Conservation (phyloP, 2,797 vertebrate genomes). For the Clarias pachynema region DNA sequence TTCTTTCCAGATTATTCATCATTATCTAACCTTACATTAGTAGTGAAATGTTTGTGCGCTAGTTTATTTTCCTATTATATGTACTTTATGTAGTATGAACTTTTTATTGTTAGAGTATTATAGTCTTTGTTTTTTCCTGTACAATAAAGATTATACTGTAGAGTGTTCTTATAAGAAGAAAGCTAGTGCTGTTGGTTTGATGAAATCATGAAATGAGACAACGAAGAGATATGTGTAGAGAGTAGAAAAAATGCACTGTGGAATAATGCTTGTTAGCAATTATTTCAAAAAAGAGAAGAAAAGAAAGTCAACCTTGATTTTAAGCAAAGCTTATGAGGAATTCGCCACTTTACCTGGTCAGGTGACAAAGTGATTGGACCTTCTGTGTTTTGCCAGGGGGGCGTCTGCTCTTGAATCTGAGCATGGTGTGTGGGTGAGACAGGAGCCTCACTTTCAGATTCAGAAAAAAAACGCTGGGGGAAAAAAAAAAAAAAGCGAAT, state of each 20-base stretch:
- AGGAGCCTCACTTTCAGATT: slow-evolving; percentile 54
- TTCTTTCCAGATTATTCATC: neutral
- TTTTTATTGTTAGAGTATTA: neutral
- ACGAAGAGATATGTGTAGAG: neutral
- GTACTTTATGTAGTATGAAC: too few relatives aligned
- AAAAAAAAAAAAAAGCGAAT: neutral
- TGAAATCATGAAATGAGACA: neutral
- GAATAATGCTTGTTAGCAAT: neutral
- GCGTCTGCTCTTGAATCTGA: slow-evolving; percentile 61
- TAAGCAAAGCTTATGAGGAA: neutral
- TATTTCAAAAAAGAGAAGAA: too few relatives aligned
- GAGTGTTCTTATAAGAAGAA: neutral
- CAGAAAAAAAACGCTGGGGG: slow-evolving; percentile 55
- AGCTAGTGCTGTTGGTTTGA: neutral
- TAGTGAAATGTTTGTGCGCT: neutral
- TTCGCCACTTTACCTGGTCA: slow-evolving; percentile 67
- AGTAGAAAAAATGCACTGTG: neutral
- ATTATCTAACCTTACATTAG: neutral
- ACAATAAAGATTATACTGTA: neutral
- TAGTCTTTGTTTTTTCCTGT: neutral
- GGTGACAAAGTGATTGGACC: slow-evolving; percentile 65
- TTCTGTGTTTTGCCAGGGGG: slow-evolving; percentile 68
- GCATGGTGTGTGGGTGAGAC: slow-evolving; percentile 55
- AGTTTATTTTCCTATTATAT: neutral
- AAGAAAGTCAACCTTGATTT: neutral